Base-by-base conservation (phyloP, 2,888 invertebrate genomes). In the Nebria brevicollis region DNA sequence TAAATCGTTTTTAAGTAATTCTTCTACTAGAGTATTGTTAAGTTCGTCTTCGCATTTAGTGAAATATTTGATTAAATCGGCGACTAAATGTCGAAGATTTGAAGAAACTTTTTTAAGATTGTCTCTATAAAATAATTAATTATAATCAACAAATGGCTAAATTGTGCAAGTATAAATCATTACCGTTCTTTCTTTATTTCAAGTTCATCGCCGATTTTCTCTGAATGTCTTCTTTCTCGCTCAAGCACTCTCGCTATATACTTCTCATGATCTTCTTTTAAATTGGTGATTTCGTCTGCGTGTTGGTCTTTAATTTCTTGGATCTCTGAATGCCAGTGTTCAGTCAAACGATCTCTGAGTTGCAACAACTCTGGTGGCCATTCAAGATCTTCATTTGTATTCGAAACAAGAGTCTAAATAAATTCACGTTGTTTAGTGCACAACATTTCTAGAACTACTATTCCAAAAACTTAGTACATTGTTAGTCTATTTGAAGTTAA, bases 11-110 rank as follows among this genome's bases (percentile, higher is more conserved):
- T 91, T 91, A 73, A 91, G 82, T 70, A 94, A 89, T 85, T 93
- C 93, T 75, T 93, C 93, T 0, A 94, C 91, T 75, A 96, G 89
- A 13, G 94, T 95, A 84, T 92, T 93, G 89, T 95, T 95, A 66
- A 96, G 90, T 88, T 95, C 95, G 86, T 94, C 94, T 87, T 96
- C 96, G 75, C 95, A 95, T 84, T 92, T 90, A 7, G 92, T 92
- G 86, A 95, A 94, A 88, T 95, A 95, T 86, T 93, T 93, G 72
- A 94, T 92, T 85, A 96, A 89, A 87, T 95, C 94, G 0, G 91
- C 90, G 82, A 96, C 91, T 43, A 94, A 91, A 83, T 91, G 91
- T 84, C 94, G 93, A 79, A 95, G 90, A 66, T 92, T 92, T 75
- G 90, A 88, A 42, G 94, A 93, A 77, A 94, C 91, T 83, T 93